These are phyloP conservation scores for Pachliopta kotzebuea DNA, from an alignment of 2,888 invertebrate genomes.

Conservation along the genomic window DNA sequence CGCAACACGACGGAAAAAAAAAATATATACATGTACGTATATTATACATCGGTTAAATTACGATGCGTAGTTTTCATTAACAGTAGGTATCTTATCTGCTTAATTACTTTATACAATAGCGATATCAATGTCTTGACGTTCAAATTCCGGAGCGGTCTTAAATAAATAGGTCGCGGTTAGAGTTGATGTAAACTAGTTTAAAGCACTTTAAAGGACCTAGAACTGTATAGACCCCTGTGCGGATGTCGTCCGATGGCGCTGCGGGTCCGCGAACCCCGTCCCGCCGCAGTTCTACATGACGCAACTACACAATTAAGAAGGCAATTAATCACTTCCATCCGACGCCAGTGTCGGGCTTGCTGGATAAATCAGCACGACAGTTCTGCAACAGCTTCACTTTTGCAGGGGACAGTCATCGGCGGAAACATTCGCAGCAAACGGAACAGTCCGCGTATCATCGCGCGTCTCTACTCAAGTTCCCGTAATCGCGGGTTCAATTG, in stretches of 20 bases:
- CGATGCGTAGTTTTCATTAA: constrained; percentile 26
- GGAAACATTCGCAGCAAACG: neutral
- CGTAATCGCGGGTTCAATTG: neutral
- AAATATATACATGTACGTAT: neutral
- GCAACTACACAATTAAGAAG: constrained; percentile 30
- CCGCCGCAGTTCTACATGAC: constrained; percentile 24
- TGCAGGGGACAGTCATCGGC: neutral
- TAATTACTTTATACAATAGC: constrained; percentile 19
- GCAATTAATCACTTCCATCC: constrained; percentile 33
- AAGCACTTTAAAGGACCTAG: neutral
- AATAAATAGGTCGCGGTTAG: constrained; percentile 19
- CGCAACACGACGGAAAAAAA: constrained; percentile 3
- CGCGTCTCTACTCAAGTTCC: neutral
- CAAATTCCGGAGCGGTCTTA: constrained; percentile 13
- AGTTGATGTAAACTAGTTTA: neutral
- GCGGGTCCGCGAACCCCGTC: constrained; percentile 6
- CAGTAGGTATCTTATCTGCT: constrained; percentile 23
- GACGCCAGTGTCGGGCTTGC: constrained; percentile 15
- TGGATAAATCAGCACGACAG: constrained; percentile 12
- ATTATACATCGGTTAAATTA: constrained; percentile 12
- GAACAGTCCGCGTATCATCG: neutral
- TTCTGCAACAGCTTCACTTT: neutral
- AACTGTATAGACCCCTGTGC: constrained; percentile 9
- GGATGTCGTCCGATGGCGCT: constrained; percentile 17
- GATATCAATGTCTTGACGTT: constrained; percentile 8